phyloP scores from a whole-genome alignment of 2,888 invertebrate genomes.

The Brassicogethes aeneus region DNA sequence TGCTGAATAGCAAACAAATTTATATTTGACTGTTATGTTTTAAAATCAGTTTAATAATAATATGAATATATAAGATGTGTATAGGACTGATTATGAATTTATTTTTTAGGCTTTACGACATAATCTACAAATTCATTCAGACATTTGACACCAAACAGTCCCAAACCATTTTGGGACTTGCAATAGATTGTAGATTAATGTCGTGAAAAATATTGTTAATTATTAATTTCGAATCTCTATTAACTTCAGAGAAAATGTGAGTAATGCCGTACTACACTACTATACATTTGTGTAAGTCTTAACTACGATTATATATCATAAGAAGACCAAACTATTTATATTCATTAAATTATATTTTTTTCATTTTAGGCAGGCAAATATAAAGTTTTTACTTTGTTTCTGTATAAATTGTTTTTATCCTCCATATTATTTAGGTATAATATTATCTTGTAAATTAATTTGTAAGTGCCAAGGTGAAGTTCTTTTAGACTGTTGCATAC shows the following conservation, averaged over 20 bases:
- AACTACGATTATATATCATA: not conserved
- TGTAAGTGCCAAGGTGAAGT: constrained; percentile 13
- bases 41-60: not conserved
- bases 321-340: constrained; percentile 1
- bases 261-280: constrained; percentile 15
- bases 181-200: no score
- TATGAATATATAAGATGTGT: constrained; percentile 2
- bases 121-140: no score
- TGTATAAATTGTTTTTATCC: constrained; percentile 7
- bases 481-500: constrained; percentile 34
- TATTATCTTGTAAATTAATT: constrained; percentile 8
- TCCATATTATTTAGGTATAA: not conserved
- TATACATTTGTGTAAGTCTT: not conserved
- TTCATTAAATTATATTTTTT: constrained; percentile 11
- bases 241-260: constrained; percentile 10
- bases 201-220: not conserved
- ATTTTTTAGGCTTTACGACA: not conserved
- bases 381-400: constrained; percentile 8
- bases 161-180: no score
- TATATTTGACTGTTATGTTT: constrained; percentile 3
- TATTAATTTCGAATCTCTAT: not conserved
- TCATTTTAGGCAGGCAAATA: constrained; percentile 11
- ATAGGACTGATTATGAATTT: constrained; percentile 1
- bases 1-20: not conserved
- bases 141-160: no score